Conservation (phyloP, 1,140 invertebrate genomes). For the Cherax quadricarinatus region DNA sequence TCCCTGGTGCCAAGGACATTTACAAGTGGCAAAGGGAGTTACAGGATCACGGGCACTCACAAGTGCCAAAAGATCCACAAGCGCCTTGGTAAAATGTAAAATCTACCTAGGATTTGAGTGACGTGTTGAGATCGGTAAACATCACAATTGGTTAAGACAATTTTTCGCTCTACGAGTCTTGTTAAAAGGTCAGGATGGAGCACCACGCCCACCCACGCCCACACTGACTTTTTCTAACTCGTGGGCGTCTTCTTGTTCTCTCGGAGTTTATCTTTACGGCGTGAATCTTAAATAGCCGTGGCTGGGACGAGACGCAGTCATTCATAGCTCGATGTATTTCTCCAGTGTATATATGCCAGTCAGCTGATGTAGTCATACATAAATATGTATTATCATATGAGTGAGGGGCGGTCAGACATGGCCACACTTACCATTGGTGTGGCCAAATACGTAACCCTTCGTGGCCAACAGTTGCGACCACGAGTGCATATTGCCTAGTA, state of each 20-base stretch:
- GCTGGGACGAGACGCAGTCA: not conserved
- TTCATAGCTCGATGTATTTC: not conserved
- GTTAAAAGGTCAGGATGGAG: slow-evolving; percentile 11
- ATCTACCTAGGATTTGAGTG: no score
- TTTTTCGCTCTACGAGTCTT: slow-evolving; percentile 10
- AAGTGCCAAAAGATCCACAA: no score
- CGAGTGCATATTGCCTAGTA: no score
- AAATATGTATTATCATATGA: not conserved
- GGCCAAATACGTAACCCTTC: not conserved
- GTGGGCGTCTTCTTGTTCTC: slow-evolving; percentile 11
- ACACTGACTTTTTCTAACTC: slow-evolving; percentile 11
- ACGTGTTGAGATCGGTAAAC: not conserved
- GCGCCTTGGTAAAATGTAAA: no score
- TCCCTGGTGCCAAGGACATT: no score
- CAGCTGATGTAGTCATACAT: not conserved
- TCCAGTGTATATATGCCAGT: no score
- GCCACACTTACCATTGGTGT: not conserved
- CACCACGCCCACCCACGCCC: not conserved
- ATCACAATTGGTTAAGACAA: slow-evolving; percentile 11
- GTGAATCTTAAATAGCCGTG: slow-evolving; percentile 14
- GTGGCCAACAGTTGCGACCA: no score
- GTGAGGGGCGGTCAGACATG: not conserved
- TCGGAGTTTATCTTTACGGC: not conserved
- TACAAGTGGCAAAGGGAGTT: no score
- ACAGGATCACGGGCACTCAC: no score